These are phyloP conservation scores for Lepidostoma basale DNA, from an alignment of 1,140 invertebrate genomes.

Conservation along the genomic window DNA sequence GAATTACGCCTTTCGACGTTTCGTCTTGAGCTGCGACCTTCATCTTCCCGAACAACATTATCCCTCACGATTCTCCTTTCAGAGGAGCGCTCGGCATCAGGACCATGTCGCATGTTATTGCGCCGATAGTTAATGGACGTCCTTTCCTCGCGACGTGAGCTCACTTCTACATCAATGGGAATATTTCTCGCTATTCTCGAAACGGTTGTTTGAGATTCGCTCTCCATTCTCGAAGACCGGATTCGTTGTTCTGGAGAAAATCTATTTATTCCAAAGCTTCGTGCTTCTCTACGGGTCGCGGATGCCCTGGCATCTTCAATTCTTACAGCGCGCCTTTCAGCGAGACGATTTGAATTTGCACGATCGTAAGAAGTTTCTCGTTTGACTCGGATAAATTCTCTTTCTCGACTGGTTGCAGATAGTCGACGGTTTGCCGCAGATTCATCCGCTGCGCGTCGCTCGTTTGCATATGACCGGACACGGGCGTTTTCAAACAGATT, in stretches of 20 bases:
- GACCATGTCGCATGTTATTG: no score
- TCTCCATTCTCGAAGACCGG: no score
- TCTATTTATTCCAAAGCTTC: no score
- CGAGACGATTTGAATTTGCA: neutral
- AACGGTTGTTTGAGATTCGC: no score
- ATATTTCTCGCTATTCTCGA: no score
- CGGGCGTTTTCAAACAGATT: conserved; percentile 1
- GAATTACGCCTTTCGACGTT: conserved; percentile 2
- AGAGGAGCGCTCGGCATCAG: no score
- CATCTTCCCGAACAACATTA: no score
- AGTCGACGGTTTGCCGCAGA: neutral
- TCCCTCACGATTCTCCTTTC: no score
- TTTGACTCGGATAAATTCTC: neutral
- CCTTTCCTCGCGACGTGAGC: no score
- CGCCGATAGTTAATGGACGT: no score
- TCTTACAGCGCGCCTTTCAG: neutral
- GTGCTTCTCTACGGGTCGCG: neutral
- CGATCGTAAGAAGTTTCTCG: neutral
- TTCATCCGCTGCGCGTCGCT: conserved; percentile 10
- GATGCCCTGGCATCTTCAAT: neutral
- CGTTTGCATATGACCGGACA: neutral
- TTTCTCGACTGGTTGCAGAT: neutral
- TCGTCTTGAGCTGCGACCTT: neutral
- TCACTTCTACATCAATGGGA: no score
- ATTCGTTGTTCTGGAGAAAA: no score